These are phyloP conservation scores for Pediacus dermestoides DNA, from an alignment of 2,888 invertebrate genomes.

Conservation along the genomic window DNA sequence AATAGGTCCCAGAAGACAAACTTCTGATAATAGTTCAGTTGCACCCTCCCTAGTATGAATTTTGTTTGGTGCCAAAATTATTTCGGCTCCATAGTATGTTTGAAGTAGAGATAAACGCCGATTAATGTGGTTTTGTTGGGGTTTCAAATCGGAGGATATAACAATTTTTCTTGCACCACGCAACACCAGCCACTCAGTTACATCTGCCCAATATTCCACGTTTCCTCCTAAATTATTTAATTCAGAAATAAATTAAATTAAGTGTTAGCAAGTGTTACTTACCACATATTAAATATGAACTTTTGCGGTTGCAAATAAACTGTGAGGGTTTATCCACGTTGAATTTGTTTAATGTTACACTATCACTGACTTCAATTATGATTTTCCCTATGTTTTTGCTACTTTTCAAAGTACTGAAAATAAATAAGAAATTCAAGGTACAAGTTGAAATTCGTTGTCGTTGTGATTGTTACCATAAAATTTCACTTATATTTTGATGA, in stretches of 20 bases:
- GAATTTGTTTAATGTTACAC: conserved; percentile 38
- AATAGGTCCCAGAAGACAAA: conserved; percentile 38
- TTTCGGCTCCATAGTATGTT: conserved; percentile 40
- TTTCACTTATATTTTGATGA: conserved; percentile 62
- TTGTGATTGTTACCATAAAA: conserved; percentile 53
- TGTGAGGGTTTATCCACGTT: conserved; percentile 41
- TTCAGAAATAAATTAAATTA: conserved; percentile 1
- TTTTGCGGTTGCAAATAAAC: conserved; percentile 43
- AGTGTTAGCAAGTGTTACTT: conserved; percentile 17
- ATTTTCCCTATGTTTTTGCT: conserved; percentile 41
- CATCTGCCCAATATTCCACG: conserved; percentile 43
- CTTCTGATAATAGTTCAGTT: conserved; percentile 35
- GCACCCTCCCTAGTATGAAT: conserved; percentile 37
- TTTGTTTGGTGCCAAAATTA: conserved; percentile 38
- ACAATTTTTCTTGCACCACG: conserved; percentile 78
- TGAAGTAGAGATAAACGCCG: conserved; percentile 41
- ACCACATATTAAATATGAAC: conserved; percentile 45
- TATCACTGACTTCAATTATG: conserved; percentile 40
- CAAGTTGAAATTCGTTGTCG: conserved; percentile 3
- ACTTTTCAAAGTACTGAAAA: conserved; percentile 35
- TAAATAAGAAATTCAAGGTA: conserved; percentile 15
- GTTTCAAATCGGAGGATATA: conserved; percentile 73
- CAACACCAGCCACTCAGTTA: conserved; percentile 81
- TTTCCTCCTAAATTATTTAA: conserved; percentile 35
- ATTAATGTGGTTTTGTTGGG: conserved; percentile 64